A percentile compares a stretch with the other conserved stretches of the same genome.
Conservation (phyloP, 2,888 invertebrate species). For the Adelognathus sp. region DNA sequence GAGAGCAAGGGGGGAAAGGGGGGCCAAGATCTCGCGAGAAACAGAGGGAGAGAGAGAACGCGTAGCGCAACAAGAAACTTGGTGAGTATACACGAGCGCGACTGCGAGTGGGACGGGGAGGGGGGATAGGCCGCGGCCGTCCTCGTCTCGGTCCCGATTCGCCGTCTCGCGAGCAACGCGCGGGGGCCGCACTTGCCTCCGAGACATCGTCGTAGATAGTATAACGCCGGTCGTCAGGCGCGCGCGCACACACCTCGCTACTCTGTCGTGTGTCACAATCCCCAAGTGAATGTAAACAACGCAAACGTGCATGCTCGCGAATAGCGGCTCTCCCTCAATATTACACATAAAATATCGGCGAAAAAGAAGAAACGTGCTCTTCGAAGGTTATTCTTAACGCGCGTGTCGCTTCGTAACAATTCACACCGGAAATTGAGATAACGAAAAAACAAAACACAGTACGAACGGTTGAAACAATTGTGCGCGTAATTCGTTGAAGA, state of each 20-base stretch:
- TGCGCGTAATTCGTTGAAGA: neutral
- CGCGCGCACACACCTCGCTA: neutral
- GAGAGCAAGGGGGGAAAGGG: too few relatives aligned
- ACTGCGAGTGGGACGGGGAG: neutral
- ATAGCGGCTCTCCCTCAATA: too few relatives aligned
- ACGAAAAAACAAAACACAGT: neutral
- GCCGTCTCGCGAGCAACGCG: conserved; percentile 58
- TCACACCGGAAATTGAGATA: neutral
- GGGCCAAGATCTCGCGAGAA: conserved; percentile 21
- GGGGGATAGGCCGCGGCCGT: conserved; percentile 35
- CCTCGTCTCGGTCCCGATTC: conserved; percentile 63
- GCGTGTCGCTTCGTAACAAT: conserved; percentile 3
- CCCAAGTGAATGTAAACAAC: conserved; percentile 48
- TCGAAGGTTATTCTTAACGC: neutral
- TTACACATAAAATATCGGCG: too few relatives aligned
- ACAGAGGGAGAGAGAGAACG: conserved; percentile 28
- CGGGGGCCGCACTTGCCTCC: conserved; percentile 68
- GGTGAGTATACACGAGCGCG: conserved; percentile 12
- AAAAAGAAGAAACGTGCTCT: too few relatives aligned
- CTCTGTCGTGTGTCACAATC: too few relatives aligned
- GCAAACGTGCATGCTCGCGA: neutral
- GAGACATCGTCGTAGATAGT: conserved; percentile 64
- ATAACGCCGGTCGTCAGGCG: conserved; percentile 33
- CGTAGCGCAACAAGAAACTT: conserved; percentile 33
- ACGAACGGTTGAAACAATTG: neutral